phyloP scores from a whole-genome alignment of 2,113 vertebrate genomes.

The Dipodomys merriami region DNA sequence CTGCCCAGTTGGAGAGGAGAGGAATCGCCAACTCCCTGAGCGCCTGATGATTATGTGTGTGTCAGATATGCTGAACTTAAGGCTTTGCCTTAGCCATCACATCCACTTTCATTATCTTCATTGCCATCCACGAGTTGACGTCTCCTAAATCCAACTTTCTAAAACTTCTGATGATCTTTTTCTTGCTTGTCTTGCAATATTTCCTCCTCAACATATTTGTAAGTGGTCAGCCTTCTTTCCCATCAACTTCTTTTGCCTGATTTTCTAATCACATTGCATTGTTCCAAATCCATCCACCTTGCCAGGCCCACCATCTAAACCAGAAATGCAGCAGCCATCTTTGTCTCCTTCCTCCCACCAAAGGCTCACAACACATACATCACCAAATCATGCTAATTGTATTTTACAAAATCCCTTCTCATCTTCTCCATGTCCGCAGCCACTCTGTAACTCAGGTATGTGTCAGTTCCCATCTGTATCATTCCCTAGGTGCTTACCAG shows the following conservation, averaged over 20 bases:
- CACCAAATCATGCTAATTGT: neutral
- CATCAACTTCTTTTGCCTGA: neutral
- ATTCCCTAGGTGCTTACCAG: neutral
- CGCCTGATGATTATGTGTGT: neutral
- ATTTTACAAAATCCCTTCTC: neutral
- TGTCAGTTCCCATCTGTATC: neutral
- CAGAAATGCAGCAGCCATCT: neutral
- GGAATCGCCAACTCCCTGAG: neutral
- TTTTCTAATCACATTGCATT: neutral
- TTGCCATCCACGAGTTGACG: neutral
- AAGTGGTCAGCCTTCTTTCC: neutral
- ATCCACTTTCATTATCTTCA: slow-evolving; percentile 15
- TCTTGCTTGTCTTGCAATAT: neutral
- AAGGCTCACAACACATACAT: neutral
- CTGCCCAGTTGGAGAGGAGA: neutral
- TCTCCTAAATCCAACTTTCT: neutral
- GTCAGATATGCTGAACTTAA: neutral
- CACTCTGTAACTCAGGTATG: neutral
- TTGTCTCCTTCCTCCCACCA: neutral
- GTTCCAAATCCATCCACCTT: neutral
- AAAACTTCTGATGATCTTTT: neutral
- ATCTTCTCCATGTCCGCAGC: neutral
- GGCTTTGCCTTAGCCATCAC: neutral
- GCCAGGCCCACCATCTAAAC: neutral
- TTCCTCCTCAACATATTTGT: neutral